Evolutionary conservation across 1,140 invertebrate genomes (phyloP).

Genomic region (Drosophila athabasca): DNA sequence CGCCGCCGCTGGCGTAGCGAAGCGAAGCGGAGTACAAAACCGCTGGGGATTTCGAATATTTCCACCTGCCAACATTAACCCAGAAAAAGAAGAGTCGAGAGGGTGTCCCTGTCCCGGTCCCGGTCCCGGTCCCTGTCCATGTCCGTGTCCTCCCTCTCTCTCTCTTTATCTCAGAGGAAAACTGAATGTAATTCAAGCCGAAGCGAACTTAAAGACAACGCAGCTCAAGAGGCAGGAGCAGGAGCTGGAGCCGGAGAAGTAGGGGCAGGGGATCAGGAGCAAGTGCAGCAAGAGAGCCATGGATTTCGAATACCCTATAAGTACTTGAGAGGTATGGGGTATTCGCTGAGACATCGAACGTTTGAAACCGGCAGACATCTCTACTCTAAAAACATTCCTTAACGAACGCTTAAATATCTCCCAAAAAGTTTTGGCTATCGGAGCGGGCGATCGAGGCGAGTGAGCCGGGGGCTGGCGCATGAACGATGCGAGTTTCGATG

Average conservation of each 20-base stretch:
- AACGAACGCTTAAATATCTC: too few species aligned
- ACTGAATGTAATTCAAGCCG: constrained; percentile 39
- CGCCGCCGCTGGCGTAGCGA: background rate
- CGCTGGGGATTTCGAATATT: constrained; percentile 76
- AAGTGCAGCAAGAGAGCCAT: background rate
- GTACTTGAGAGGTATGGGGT: too few species aligned
- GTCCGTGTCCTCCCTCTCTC: constrained; percentile 3
- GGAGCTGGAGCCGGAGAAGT: background rate
- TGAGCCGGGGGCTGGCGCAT: too few species aligned
- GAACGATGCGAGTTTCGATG: too few species aligned
- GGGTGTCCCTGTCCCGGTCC: constrained; percentile 25
- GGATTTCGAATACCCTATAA: constrained; percentile 9
- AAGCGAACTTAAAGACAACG: constrained; percentile 54
- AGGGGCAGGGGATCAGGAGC: background rate
- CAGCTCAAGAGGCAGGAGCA: constrained; percentile 33
- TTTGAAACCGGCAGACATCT: too few species aligned
- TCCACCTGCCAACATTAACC: constrained; percentile 77
- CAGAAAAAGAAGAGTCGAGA: constrained; percentile 33
- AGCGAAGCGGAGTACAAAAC: constrained; percentile 52
- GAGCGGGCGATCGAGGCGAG: too few species aligned
- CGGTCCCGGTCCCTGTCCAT: constrained; percentile 22
- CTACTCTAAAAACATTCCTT: too few species aligned
- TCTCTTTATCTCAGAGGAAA: background rate
- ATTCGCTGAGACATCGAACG: too few species aligned
- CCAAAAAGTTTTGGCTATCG: too few species aligned